phyloP scores from a whole-genome alignment of 1,140 invertebrate species.

The Sarcophaga bullata region DNA sequence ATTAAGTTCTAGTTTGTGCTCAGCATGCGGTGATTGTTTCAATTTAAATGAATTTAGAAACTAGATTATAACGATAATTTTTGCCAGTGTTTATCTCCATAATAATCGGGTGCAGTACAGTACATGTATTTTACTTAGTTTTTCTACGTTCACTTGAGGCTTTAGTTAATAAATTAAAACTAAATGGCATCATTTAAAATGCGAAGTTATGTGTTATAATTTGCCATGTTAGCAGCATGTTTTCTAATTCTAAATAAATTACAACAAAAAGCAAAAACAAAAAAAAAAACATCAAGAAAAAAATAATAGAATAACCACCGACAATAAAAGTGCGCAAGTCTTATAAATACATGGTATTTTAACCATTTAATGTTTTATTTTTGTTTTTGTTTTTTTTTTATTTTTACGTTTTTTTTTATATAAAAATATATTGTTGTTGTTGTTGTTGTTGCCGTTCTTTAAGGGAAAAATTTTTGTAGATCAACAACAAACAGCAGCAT shows the following conservation, averaged over 20 bases:
- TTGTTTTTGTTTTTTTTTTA: no score
- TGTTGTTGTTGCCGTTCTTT: no score
- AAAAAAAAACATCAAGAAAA: background rate
- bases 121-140: constrained; percentile 38
- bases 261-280: background rate
- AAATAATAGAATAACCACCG: background rate
- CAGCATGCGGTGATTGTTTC: no score
- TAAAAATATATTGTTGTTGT: no score
- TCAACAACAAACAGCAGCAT: background rate
- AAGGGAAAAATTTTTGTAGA: no score
- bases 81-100: background rate
- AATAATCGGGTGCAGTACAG: constrained; percentile 44
- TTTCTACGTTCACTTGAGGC: background rate
- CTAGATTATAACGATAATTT: no score
- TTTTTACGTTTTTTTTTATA: no score
- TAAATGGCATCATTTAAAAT: constrained; percentile 25
- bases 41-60: no score
- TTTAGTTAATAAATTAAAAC: constrained; percentile 20
- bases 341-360: constrained; percentile 5
- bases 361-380: no score
- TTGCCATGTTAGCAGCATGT: constrained; percentile 20
- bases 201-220: constrained; percentile 26
- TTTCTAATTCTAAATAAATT: background rate
- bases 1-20: no score
- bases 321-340: constrained; percentile 8